Base-by-base conservation (phyloP, 2,888 invertebrate species). In the Diabrotica balteata region DNA sequence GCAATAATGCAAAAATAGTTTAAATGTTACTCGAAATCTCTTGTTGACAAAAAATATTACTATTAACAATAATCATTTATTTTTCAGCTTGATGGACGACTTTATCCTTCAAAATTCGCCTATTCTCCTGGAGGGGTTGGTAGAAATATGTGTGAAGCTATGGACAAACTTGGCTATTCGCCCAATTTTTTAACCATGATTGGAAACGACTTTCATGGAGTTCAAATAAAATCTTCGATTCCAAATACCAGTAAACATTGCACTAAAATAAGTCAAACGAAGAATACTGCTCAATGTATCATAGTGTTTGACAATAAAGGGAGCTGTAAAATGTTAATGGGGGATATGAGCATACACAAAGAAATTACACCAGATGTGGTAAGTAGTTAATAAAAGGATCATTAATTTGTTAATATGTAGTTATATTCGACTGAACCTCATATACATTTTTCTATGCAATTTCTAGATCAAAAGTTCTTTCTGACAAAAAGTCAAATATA, bases 111-210 rank as follows among this genome's bases (percentile, higher is more conserved):
- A 42, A 83, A 84, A 67, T 88, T 90, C 46, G 85, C 87, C 55
- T 88, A 89, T 77, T 88, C 88, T 66, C 90, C 89, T 7, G 98
- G 98, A 9, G 98, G 98, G 10, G 98, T 98, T 0, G 98, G 91
- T 0, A 88, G 97, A 60, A 98, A 98, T 83, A 87, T 98, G 63
- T 94, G 95, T 2, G 95, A 96, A 77, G 94, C 94, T 22, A 85
- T 98, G 60, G 88, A 88, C 77, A 90, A 92, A 77, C 86, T 97
- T 44, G 90, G 91, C 47, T 87, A 87, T 0, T 74, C 83, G 4
- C 74, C 84, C 2, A 88, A 90, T 42, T 89, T 97, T 54, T 86
- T 97, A 51, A 92, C 95, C 0, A 91, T 91, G 0, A 81, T 96
- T 4, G 96, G 95, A 0, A 86, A 89, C 63, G 96, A 96, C 82